These are phyloP conservation scores for Cyprinodon tularosa DNA, from an alignment of 2,113 vertebrate genomes.

Conservation along the genomic window DNA sequence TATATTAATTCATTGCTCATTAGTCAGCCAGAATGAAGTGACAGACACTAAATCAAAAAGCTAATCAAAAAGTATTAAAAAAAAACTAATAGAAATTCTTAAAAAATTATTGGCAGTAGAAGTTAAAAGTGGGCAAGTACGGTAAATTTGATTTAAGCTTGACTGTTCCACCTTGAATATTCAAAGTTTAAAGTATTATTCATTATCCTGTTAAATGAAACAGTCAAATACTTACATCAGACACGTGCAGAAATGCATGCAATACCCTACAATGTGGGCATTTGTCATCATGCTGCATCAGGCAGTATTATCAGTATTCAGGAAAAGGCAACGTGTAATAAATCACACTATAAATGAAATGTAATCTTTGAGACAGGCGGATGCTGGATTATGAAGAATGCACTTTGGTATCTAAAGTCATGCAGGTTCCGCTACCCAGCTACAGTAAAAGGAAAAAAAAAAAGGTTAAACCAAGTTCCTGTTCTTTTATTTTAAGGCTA, in stretches of 20 bases:
- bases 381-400: constrained; percentile 20
- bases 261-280: constrained; percentile 26
- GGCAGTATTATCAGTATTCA: constrained; percentile 23
- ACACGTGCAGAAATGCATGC: constrained; percentile 46
- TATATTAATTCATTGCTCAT: constrained; percentile 42
- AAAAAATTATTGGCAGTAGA: constrained; percentile 12
- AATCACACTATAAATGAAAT: constrained; percentile 21
- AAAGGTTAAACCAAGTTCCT: not conserved
- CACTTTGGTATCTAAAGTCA: constrained; percentile 13
- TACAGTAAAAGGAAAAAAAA: not conserved
- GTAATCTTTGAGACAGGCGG: constrained; percentile 32
- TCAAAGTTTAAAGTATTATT: constrained; percentile 20
- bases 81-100: constrained; percentile 27
- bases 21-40: constrained; percentile 25
- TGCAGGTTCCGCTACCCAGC: constrained; percentile 12
- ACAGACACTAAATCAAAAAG: constrained; percentile 43
- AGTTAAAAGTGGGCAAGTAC: not conserved
- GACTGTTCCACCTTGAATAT: constrained; percentile 15
- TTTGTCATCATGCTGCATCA: constrained; percentile 5
- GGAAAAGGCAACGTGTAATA: constrained; percentile 3
- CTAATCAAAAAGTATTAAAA: constrained; percentile 47
- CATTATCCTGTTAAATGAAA: not conserved
- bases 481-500: too few relatives aligned
- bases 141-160: constrained; percentile 10
- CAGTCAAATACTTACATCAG: not conserved